Percentiles rank a stretch among this genome's conserved stretches.
Conservation (phyloP, 2,113 vertebrate genomes). For the Pipa parva region DNA sequence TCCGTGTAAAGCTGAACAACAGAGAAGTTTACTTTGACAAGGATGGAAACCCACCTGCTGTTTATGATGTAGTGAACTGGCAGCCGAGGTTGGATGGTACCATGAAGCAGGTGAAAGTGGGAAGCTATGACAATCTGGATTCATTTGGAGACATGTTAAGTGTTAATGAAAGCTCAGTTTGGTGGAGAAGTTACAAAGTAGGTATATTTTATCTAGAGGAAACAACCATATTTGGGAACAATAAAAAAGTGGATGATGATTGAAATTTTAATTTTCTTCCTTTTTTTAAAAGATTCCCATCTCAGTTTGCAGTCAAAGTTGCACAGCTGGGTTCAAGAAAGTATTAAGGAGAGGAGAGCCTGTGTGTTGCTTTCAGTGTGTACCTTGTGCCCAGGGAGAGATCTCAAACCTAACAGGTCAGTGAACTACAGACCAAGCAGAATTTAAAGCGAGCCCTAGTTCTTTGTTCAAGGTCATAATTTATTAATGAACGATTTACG, state of each 20-base stretch:
- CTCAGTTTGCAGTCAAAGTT: slow-evolving; percentile 3
- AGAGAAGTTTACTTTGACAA: slow-evolving; percentile 12
- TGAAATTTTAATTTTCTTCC: not conserved
- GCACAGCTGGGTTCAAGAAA: not conserved
- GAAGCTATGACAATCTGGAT: not conserved
- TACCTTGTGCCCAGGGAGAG: slow-evolving; percentile 3
- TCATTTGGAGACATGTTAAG: not conserved
- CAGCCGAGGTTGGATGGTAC: not conserved
- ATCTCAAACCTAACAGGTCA: slow-evolving; percentile 10
- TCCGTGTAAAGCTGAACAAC: not conserved
- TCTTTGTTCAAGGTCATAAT: too few relatives aligned
- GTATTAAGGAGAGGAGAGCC: not conserved
- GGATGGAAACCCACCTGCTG: not conserved
- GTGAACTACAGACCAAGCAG: not conserved
- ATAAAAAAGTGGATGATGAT: not conserved
- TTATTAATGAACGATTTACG: too few relatives aligned
- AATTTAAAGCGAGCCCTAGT: too few relatives aligned
- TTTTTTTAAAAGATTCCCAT: not conserved
- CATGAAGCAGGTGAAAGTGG: not conserved
- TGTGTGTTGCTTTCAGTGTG: not conserved
- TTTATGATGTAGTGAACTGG: not conserved
- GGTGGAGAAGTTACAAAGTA: not conserved
- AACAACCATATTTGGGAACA: not conserved
- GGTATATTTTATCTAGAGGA: not conserved
- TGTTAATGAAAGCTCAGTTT: not conserved